Evolutionary conservation across 2,113 vertebrate species (phyloP).

Genomic region (Nyctibius bracteatus): DNA sequence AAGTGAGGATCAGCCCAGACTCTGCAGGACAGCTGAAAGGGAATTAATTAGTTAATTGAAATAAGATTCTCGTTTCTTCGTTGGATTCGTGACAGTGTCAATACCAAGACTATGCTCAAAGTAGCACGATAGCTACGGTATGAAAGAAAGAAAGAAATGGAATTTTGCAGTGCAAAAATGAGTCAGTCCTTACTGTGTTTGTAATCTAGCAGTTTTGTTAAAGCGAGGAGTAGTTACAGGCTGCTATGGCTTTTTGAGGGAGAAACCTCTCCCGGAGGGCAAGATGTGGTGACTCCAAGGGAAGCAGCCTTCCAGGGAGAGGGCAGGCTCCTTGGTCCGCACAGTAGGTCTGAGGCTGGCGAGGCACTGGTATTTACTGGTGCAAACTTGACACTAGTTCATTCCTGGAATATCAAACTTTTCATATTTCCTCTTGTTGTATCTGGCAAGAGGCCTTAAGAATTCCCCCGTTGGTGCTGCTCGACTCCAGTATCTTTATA

Average conservation of each 20-base stretch:
- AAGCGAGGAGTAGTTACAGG: neutral
- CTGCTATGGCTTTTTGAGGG: neutral
- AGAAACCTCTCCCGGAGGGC: neutral
- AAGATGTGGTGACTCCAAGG: neutral
- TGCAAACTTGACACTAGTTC: constrained; percentile 33
- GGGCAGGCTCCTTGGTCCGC: neutral
- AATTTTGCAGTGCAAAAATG: neutral
- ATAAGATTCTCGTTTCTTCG: neutral
- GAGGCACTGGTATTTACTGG: constrained; percentile 19
- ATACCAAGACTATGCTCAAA: neutral
- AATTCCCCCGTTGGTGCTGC: constrained; percentile 40
- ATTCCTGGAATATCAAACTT: constrained; percentile 60
- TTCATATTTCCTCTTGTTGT: constrained; percentile 64
- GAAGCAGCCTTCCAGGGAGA: neutral
- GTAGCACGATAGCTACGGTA: neutral
- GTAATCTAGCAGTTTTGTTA: constrained; percentile 27
- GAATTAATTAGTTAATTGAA: neutral
- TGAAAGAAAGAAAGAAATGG: neutral
- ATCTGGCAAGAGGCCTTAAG: constrained; percentile 64
- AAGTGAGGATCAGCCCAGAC: neutral
- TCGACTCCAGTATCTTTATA: constrained; percentile 54
- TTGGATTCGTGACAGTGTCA: neutral
- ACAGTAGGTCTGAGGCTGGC: neutral
- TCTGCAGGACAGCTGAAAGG: neutral
- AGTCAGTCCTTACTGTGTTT: neutral